Evolutionary conservation across 2,113 vertebrate species (phyloP).

Genomic region (Sarotherodon lohbergeri): DNA sequence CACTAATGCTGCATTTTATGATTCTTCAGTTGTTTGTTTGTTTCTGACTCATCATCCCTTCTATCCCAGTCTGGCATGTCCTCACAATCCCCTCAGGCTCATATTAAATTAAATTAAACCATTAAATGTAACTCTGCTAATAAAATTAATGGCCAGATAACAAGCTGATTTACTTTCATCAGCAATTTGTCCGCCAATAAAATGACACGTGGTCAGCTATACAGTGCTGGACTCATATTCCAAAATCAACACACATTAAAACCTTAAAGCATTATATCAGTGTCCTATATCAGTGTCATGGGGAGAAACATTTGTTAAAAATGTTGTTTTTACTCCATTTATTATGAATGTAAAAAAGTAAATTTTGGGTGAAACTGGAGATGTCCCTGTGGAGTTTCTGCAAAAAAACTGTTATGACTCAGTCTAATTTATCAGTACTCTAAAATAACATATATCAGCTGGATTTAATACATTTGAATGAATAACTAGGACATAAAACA

Average conservation of each 20-base stretch:
- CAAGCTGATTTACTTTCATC: background rate
- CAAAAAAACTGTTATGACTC: background rate
- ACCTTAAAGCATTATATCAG: background rate
- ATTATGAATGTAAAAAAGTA: background rate
- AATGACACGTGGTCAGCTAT: background rate
- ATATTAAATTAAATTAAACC: background rate
- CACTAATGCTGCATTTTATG: background rate
- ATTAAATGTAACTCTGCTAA: background rate
- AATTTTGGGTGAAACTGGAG: rapidly evolving
- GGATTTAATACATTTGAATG: background rate
- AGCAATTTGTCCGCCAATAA: background rate
- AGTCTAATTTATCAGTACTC: background rate
- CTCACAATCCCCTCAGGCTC: background rate
- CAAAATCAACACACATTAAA: background rate
- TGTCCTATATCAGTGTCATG: background rate
- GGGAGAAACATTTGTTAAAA: background rate
- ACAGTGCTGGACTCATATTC: background rate
- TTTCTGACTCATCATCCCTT: background rate
- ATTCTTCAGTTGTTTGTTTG: background rate
- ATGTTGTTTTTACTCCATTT: background rate
- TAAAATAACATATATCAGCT: background rate
- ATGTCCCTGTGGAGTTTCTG: background rate
- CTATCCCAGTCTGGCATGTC: background rate
- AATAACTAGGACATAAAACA: background rate
- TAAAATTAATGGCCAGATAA: background rate